Percentiles rank a stretch among this genome's conserved stretches.
These are phyloP conservation scores for Chelonia mydas DNA, from an alignment of 2,797 vertebrate species.

Conservation along the genomic window DNA sequence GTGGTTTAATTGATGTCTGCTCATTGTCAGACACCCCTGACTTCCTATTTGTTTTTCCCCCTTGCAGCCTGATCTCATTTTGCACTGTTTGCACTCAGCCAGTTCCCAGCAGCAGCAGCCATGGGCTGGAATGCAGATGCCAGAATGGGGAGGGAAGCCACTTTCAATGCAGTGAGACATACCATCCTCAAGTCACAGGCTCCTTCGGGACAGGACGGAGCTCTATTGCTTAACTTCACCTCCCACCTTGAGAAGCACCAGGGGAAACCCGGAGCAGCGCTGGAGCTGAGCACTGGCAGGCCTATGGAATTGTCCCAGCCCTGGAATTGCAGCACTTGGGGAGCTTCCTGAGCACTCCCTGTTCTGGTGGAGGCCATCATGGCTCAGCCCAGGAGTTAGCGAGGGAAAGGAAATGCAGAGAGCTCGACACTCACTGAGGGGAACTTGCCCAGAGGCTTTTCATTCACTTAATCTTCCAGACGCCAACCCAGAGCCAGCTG, in stretches of 20 bases:
- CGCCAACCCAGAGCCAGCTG: constrained; percentile 51
- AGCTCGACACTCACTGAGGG: neutral
- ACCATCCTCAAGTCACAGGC: neutral
- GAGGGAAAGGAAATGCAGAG: neutral
- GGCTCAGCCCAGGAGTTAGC: neutral
- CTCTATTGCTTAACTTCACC: neutral
- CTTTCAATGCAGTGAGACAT: neutral
- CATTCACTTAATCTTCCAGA: constrained; percentile 33
- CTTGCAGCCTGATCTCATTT: neutral
- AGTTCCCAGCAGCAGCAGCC: neutral
- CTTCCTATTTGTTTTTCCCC: neutral
- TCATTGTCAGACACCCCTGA: neutral
- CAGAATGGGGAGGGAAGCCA: neutral
- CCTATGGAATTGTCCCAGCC: neutral
- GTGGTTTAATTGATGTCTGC: neutral
- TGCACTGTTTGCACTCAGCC: neutral
- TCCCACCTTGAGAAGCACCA: neutral
- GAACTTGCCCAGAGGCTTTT: constrained; percentile 29
- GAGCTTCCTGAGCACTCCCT: neutral
- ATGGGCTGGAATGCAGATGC: neutral
- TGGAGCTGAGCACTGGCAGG: neutral
- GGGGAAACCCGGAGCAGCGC: neutral
- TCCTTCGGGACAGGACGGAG: neutral
- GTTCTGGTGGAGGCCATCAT: neutral
- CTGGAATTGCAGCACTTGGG: neutral